Evolutionary conservation across 2,888 invertebrate genomes (phyloP).

Genomic region (Napeogenes sylphis): DNA sequence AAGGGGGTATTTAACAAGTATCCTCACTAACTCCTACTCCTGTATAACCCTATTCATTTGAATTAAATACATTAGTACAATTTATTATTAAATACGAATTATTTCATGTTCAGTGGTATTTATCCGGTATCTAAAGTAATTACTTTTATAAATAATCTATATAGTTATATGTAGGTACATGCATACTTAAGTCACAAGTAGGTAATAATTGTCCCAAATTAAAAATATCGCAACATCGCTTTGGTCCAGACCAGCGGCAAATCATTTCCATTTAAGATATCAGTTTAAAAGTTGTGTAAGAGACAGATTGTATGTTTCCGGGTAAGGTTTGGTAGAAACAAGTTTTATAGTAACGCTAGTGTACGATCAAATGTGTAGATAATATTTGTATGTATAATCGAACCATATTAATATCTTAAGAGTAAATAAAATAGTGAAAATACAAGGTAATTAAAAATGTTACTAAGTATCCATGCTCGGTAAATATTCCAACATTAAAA

Average conservation of each 20-base stretch:
- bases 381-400: too few relatives aligned
- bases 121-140: neutral
- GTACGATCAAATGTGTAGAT: neutral
- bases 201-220: neutral
- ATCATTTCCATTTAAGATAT: neutral
- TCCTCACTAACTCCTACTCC: neutral
- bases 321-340: conserved; percentile 27
- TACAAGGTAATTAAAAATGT: conserved; percentile 7
- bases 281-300: neutral
- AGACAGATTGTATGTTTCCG: conserved; percentile 22
- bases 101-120: neutral
- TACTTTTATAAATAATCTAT: neutral
- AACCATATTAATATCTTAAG: neutral
- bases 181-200: neutral
- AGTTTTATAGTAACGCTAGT: conserved; percentile 23
- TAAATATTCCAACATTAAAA: conserved; percentile 34
- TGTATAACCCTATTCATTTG: neutral
- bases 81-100: too few relatives aligned
- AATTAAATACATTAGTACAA: neutral
- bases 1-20: conserved; percentile 12
- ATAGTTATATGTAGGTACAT: too few relatives aligned
- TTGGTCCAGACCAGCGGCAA: conserved; percentile 8
- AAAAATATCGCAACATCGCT: neutral
- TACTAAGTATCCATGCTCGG: conserved; percentile 28
- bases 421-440: neutral